Evolutionary conservation across 64 coral and sea anemone species (phyloP), one percentile per base, ranked within the genome.

Genomic region (Exaiptasia diaphana): DNA sequence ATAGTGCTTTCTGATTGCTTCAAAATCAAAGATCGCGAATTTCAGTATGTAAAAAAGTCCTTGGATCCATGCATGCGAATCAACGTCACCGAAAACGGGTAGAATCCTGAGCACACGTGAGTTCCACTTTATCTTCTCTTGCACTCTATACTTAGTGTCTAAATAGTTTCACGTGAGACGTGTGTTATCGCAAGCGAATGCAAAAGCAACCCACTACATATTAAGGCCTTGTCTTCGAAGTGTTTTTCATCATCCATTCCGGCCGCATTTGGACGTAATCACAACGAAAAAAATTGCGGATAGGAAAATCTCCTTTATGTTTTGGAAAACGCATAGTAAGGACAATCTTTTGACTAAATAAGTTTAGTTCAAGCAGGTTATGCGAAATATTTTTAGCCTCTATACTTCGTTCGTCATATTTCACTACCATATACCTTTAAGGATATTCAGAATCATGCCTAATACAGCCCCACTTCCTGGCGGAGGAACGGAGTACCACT

Each of bases 391-490:
- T 12, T 52, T n/a, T n/a, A 52, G 49, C 49, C 10, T 10, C 49
- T 12, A n/a, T n/a, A 52, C n/a, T 52, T 10, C 10, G n/a, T 12
- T 52, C 49, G 10, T 10, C 10, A 52, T n/a, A 10, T 12, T 10
- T 52, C 49, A 52, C 43, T 23, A 18, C n/a, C 15, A 1, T 24
- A 14, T 83, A 93, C 91, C 91, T 94, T 94, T 84, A 12, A 94
- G 26, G 43, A 94, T 94, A 59, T 94, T 94, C 1, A 94, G 72
- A 50, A 94, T 94, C 9, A 94, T 36, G 26, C 70, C 75, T 27
- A 89, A 39, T 1, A 94, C 91, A 10, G 86, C 64, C 5, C 91
- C 91, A 52, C 91, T 83, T 0, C 85, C 56, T 3, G 91, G 91
- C 25, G 91, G 85, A 25, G 91, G 91, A 28, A 44, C 67, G 0